Percentiles rank a stretch among this genome's conserved stretches.
phyloP scores from a whole-genome alignment of 2,888 invertebrate species.

The Blera fallax region DNA sequence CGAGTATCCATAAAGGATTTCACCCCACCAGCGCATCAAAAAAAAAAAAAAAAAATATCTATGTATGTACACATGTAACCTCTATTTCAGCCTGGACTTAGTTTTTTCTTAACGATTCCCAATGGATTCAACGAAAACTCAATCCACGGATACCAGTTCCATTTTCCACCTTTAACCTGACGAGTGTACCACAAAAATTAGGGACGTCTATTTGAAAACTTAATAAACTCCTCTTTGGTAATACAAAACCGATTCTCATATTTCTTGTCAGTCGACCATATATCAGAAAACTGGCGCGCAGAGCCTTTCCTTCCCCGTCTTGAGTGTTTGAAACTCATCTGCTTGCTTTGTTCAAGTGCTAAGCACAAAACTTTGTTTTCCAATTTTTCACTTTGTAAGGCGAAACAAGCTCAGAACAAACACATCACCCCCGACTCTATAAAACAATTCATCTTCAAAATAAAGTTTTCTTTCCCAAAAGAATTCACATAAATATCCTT shows the following conservation, averaged over 20 bases:
- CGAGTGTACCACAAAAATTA: neutral
- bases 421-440: neutral
- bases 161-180: neutral
- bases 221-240: neutral
- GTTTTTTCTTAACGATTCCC: too few relatives aligned
- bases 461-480: conserved; percentile 21
- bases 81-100: too few relatives aligned
- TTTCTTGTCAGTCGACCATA: neutral
- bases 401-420: neutral
- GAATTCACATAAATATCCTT: conserved; percentile 33
- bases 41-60: too few relatives aligned
- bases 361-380: conserved; percentile 12
- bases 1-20: too few relatives aligned
- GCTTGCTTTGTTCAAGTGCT: conserved; percentile 1
- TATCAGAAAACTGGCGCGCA: neutral
- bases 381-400: neutral
- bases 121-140: too few relatives aligned
- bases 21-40: too few relatives aligned
- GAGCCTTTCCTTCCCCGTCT: neutral
- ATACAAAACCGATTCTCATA: neutral
- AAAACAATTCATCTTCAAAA: conserved; percentile 24
- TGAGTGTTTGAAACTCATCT: conserved; percentile 3
- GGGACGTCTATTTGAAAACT: neutral
- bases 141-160: too few relatives aligned
- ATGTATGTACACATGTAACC: too few relatives aligned